Evolutionary conservation across 2,888 invertebrate species (phyloP).

Genomic region (Oeneis ivallda): DNA sequence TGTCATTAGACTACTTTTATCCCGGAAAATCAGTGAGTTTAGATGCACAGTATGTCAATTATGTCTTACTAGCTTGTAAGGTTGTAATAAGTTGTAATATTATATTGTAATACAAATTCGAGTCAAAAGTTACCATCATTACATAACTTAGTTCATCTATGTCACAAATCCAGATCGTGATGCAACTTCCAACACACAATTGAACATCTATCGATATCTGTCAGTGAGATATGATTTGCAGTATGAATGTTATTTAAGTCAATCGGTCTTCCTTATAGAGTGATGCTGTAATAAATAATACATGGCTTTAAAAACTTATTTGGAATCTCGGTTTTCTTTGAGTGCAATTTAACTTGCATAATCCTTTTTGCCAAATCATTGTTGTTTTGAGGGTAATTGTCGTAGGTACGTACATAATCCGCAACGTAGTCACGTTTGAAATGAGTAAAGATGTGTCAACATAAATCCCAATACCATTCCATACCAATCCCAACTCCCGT

Average conservation of each 20-base stretch:
- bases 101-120: slow-evolving; percentile 8
- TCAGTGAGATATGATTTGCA: slow-evolving; percentile 22
- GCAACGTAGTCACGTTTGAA: not conserved
- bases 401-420: not conserved
- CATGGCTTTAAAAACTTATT: not conserved
- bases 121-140: slow-evolving; percentile 20
- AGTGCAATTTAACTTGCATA: not conserved
- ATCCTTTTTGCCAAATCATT: not conserved
- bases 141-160: slow-evolving; percentile 19
- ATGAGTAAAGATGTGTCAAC: not conserved
- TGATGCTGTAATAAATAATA: slow-evolving; percentile 11
- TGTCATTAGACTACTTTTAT: too few relatives aligned
- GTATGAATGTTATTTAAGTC: slow-evolving; percentile 14
- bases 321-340: slow-evolving; percentile 9
- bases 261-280: slow-evolving; percentile 27
- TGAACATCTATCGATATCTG: slow-evolving; percentile 20
- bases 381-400: not conserved
- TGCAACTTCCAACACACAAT: slow-evolving; percentile 21
- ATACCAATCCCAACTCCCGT: too few relatives aligned
- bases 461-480: too few relatives aligned
- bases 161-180: slow-evolving; percentile 26
- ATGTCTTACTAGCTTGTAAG: not conserved
- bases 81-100: not conserved
- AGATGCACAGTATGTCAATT: too few relatives aligned
- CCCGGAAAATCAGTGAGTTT: too few relatives aligned